Conservation (phyloP, 1,140 invertebrate genomes). For the Hestina assimilis region DNA sequence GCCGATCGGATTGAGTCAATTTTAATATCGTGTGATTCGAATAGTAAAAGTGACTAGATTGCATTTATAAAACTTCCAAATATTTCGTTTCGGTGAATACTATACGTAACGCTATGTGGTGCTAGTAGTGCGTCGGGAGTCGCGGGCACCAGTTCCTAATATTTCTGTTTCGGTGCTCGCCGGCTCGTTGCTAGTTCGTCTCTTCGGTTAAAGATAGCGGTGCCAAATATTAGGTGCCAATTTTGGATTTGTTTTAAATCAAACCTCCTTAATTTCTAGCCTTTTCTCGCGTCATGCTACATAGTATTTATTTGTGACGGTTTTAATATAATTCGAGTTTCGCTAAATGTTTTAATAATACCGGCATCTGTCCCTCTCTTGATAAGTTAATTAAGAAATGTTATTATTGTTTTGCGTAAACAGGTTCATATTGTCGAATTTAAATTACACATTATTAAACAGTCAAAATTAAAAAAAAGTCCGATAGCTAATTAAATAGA, state of each 20-base stretch:
- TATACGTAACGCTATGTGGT: slow-evolving; percentile 4
- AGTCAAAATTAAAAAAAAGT: background rate
- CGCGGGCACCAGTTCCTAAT: slow-evolving; percentile 25
- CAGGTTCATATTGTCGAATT: background rate
- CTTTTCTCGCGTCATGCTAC: background rate
- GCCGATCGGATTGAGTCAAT: background rate
- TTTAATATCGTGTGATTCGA: background rate
- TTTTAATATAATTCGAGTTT: background rate
- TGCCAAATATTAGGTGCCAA: slow-evolving; percentile 63
- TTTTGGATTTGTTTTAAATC: slow-evolving; percentile 6
- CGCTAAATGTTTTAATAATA: background rate
- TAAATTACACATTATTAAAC: background rate
- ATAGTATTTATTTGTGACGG: background rate
- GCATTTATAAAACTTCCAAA: background rate
- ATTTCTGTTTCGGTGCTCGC: slow-evolving; percentile 23
- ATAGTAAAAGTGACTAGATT: background rate
- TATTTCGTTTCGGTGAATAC: background rate
- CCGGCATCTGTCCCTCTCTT: background rate
- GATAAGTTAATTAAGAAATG: background rate
- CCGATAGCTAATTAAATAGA: background rate
- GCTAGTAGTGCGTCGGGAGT: background rate
- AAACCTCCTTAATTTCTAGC: slow-evolving; percentile 1
- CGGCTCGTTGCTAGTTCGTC: slow-evolving; percentile 3
- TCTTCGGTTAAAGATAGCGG: slow-evolving; percentile 13
- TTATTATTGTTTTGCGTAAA: background rate